Base-by-base conservation (phyloP, 2,888 invertebrate species). In the Melanotus villosus region DNA sequence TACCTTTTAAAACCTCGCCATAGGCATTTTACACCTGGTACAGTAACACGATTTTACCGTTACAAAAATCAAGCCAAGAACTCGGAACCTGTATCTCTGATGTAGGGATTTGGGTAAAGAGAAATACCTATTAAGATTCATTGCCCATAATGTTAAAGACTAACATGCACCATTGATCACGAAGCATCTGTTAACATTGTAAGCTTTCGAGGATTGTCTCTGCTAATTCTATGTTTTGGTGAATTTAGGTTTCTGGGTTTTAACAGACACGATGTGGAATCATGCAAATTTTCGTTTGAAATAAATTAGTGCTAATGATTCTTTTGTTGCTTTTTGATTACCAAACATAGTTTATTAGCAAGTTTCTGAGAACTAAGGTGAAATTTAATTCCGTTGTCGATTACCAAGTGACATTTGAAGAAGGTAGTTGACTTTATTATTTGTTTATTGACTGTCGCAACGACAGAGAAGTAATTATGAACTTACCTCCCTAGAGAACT, bases 31-130 rank as follows among this genome's bases (percentile, higher is more conserved):
- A 56, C 56, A 38, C 19, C 38, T 32, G 38, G 56, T 56, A 56
- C 38, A 56, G 56, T 56, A 56, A 56, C 56, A 38, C 23, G 56
- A 38, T 38, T 34, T 14, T 26, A 38, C 56, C 56, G 56, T 56
- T 56, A 56, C 23, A 56, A 56, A 34, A 38, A 56, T 38, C 38
- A 38, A 34, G 34, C 34, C 10, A 7, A 50, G 50, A 30, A 32
- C 14, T 52, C 32, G 18, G 21, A 47, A 47, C 47, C 47, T 23
- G 47, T 32, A 30, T 52, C 26, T 32, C 2, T 19, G 18, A 30
- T 32, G 14, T 32, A 32, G 30, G 32, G 32, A 52, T 52, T 18
- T 32, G 14, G 52, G 52, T 58, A 41, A 41, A 23, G 52, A 34
- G 57, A 41, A 58, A 58, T 41, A 14, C 12, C 19, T 10, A 38